Percentiles rank a stretch among this genome's conserved stretches.
Conservation (phyloP, 2,797 vertebrate genomes). For the Sarcophilus harrisii region DNA sequence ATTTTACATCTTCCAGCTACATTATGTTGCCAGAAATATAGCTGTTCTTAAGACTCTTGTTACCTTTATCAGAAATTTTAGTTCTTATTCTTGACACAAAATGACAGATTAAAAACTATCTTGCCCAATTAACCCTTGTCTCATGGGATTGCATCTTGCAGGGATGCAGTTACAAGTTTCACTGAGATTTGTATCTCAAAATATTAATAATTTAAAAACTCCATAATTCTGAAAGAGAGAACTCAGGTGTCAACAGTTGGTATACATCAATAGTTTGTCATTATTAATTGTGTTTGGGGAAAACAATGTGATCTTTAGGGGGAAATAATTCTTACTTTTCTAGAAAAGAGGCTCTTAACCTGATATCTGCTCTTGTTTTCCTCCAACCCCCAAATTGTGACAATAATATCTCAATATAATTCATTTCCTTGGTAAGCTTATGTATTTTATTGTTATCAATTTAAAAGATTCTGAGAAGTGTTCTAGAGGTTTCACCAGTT, state of each 20-base stretch:
- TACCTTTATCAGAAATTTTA: conserved; percentile 55
- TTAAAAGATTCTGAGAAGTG: neutral
- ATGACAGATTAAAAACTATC: conserved; percentile 63
- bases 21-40: conserved; percentile 65
- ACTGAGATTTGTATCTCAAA: conserved; percentile 32
- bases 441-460: neutral
- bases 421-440: neutral
- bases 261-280: conserved; percentile 38
- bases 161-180: conserved; percentile 32
- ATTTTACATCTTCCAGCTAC: conserved; percentile 70
- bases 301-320: conserved; percentile 49
- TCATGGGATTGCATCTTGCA: conserved; percentile 60
- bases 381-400: neutral
- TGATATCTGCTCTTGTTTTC: neutral
- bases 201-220: neutral
- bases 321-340: conserved; percentile 61
- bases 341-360: neutral
- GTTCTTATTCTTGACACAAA: conserved; percentile 71
- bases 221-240: conserved; percentile 6
- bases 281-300: conserved; percentile 49
- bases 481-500: neutral
- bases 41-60: conserved; percentile 64
- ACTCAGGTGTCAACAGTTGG: neutral
- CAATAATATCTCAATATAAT: neutral
- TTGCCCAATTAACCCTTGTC: conserved; percentile 62